Evolutionary conservation across 2,888 invertebrate species (phyloP), one percentile per base, ranked within the genome.

Genomic region (Drosophila hawaiiensis): DNA sequence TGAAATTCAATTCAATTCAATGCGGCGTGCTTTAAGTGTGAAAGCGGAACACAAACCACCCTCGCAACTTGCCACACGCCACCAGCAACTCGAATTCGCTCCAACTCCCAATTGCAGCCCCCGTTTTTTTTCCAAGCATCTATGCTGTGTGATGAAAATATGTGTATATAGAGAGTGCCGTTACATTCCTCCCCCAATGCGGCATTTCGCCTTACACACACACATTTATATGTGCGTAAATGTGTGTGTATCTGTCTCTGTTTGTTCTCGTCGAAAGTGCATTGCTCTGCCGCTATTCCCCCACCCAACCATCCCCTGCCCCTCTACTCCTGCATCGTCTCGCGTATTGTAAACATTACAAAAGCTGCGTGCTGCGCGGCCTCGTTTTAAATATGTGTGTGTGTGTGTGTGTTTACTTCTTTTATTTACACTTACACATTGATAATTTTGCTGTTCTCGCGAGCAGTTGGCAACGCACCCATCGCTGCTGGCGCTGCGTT

Each of bases 331-430:
- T 49, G 39, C 78, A 52, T 41, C 59, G 37, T 54, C 25, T 16
- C 14, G 39, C 35, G 54, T 73, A 74, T 82, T 82, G 82, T 83
- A 83, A 83, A 83, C 85, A 90, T 88, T 84, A 85, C 86, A 88
- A 90, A 90, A 85, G 89, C 80, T 78, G 72, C 77, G 77, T 73
- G 85, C 74, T 72, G 60, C 19, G 74, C 90, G 90, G 89, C 87
- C 87, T 86, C 90, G 74, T 87, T 87, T 80, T 61, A 79, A 74
- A 47, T 25, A 28, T 25, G 47, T 68, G 22, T 58, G 59, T 71
- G 58, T 80, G 55, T 79, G 56, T 69, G 22, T 77, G 68, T 71
- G 50, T 67, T 61, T 74, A 66, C 62, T 68, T 68, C 71, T 78
- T 75, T 71, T 78, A 76, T 73, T 83, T 82, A 70, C 73, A 76